A percentile compares a stretch with the other conserved stretches of the same genome.
phyloP scores from a whole-genome alignment of 2,888 invertebrate genomes.

The Tipula lateralis region DNA sequence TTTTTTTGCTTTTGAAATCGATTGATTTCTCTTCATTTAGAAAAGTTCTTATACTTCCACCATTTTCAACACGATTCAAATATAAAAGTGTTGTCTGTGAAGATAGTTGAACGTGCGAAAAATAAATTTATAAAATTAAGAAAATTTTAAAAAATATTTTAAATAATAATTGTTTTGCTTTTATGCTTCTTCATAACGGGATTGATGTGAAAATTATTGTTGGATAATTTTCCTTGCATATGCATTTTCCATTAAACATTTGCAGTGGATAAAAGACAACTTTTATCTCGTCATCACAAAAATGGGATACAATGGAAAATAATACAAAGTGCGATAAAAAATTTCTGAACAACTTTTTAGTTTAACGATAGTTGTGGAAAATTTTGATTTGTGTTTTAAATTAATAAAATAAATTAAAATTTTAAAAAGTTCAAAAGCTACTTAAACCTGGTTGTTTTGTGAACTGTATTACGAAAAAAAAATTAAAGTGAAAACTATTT shows the following conservation, averaged over 20 bases:
- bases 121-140: not conserved
- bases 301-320: constrained; percentile 19
- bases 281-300: not conserved
- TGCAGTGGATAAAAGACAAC: not conserved
- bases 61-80: not conserved
- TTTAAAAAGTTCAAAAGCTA: not conserved
- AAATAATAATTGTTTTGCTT: not conserved
- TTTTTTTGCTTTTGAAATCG: not conserved
- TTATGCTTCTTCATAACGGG: not conserved
- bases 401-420: not conserved
- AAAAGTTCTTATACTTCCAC: not conserved
- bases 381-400: not conserved
- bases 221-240: not conserved
- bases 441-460: not conserved
- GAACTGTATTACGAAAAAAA: not conserved
- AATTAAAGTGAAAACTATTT: not conserved
- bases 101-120: not conserved
- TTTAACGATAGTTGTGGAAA: not conserved
- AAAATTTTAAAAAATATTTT: not conserved
- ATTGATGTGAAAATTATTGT: constrained; percentile 1
- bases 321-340: not conserved
- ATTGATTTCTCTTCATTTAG: not conserved
- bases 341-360: not conserved
- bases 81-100: not conserved
- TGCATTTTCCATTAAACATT: not conserved